phyloP scores from a whole-genome alignment of 2,113 vertebrate species.

The Empidonax alnorum region DNA sequence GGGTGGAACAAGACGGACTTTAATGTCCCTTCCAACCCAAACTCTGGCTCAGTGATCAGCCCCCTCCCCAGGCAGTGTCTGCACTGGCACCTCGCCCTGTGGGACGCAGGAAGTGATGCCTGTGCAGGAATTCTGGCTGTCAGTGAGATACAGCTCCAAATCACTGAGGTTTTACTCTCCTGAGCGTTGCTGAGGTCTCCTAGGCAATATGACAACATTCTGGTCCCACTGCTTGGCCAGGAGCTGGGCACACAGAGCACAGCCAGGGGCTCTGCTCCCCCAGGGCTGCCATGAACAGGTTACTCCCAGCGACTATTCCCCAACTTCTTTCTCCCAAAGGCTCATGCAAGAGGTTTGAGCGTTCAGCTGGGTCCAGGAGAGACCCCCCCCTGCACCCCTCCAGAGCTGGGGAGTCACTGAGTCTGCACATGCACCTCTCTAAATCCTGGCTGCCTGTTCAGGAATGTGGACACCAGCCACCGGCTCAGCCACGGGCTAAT shows the following conservation, averaged over 20 bases:
- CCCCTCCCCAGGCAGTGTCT: rapidly evolving
- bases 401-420: background rate
- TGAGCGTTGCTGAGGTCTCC: background rate
- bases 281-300: rapidly evolving
- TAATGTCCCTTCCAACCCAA: background rate
- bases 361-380: background rate
- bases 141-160: background rate
- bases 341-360: background rate
- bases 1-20: background rate
- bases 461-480: background rate
- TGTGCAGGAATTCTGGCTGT: background rate
- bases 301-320: background rate
- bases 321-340: background rate
- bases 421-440: background rate
- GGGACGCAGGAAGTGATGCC: background rate
- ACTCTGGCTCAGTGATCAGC: rapidly evolving
- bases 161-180: background rate
- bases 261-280: background rate
- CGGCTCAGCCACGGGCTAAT: background rate
- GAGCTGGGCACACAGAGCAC: rapidly evolving
- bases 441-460: background rate
- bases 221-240: background rate
- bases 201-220: background rate
- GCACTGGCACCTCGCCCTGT: rapidly evolving
- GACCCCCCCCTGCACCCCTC: background rate